Base-by-base conservation (phyloP, 2,797 vertebrate genomes). In the Ciconia nigra region DNA sequence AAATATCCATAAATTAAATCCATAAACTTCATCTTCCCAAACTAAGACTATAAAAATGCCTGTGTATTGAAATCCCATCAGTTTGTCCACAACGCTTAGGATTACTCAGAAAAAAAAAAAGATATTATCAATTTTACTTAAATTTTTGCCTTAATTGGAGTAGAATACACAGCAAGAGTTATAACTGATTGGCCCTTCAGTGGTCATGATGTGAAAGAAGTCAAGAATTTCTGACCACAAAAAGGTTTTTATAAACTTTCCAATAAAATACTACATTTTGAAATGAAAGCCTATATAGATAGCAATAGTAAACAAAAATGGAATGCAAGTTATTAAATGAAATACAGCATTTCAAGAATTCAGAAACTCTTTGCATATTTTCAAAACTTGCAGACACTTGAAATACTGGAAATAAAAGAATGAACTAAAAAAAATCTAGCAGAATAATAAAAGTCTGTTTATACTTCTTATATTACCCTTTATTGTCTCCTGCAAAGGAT, bases 31-130 rank as follows among this genome's bases (percentile, higher is more conserved):
- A 19, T 57, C 21, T 71, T 63, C 20, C 15, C 10, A 20, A 76
- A 85, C 4, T 25, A 67, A 31, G 8, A n/a, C 5, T 71, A 19
- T 18, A 61, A 71, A 71, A 63, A 41, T 42, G 0, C 3, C 14
- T 67, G 1, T 14, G 15, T 11, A 65, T 7, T 28, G 49, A 88
- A 92, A 86, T 74, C 3, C 5, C 15, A 47, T 65, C 15, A 35
- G 1, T 63, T 63, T 85, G 5, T 22, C 16, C 13, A 28, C 0
- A 0, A 25, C n/a, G 8, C 3, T 18, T 49, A 41, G 10, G 9
- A 59, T n/a, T 74, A 39, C 1, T 62, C 7, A n/a, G 18, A 33
- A 31, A 41, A n/a, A 39, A 8, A 6, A 42, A 17, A 0, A 1
- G 6, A 12, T 11, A 22, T 11, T 33, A 39, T 10, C 37, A 52